Base-by-base conservation (phyloP, 2,888 invertebrate species). In the Anticlea derivata region DNA sequence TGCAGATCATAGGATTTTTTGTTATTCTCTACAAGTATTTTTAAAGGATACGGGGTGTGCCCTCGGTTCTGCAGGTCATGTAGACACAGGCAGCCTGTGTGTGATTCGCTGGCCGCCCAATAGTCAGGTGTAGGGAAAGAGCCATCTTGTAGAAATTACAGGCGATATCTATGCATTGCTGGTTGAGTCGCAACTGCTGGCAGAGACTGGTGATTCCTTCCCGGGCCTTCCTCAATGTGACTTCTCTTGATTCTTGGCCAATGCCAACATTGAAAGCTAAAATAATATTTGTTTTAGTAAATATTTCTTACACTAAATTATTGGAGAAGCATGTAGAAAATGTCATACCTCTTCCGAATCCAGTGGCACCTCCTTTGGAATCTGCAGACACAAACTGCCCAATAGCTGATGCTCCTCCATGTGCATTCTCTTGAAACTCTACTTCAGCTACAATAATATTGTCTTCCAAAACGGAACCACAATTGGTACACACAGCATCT, bases 31-130 rank as follows among this genome's bases (percentile, higher is more conserved):
- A n/a, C n/a, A 17, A 17, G 2, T 3, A 17, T 13, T 43, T 29
- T 6, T 62, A 92, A 93, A 95, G 92, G 94, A 94, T 95, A 97
- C 97, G 98, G 61, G 97, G 95, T 51, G 98, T 98, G 66, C 96
- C 96, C 84, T 99, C 98, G 1, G 96, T 96, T 59, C 99, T 93
- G 73, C 99, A 99, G 0, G 98, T 98, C 76, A 99, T 96, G 77
- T 99, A 99, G 1, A 99, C 95, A 82, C 99, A 99, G 17, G 99
- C 98, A 23, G 99, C 99, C 73, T 98, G 95, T 40, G 99, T 97
- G 73, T 97, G 96, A 7, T 95, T 93, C 59, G 96, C 95, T 63
- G 95, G 96, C 24, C 99, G 92, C 6, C 99, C 99, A 66, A 98
- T 94, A 0, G 99, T 99, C 34, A 98, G 85, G 67, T 97, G 95